A percentile compares a stretch with the other conserved stretches of the same genome.
These are phyloP conservation scores for Chymomyza procnemis DNA, from an alignment of 2,888 invertebrate genomes.

Conservation along the genomic window DNA sequence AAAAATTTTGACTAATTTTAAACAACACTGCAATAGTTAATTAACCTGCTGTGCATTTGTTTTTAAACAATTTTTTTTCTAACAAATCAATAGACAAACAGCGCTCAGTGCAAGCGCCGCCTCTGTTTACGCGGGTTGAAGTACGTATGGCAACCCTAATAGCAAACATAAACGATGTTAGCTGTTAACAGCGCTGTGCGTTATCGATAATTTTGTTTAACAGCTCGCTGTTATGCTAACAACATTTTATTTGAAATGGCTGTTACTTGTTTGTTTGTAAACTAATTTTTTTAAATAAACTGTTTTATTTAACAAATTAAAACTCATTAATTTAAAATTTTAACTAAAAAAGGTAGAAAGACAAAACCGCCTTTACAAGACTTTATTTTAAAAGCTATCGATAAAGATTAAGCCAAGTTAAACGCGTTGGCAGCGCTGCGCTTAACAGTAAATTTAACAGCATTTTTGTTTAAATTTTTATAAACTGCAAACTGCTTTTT, in stretches of 20 bases:
- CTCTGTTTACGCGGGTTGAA: not conserved
- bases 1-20: not conserved
- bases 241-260: too few species aligned
- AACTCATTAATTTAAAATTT: too few species aligned
- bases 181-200: not conserved
- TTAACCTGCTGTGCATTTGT: not conserved
- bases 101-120: not conserved
- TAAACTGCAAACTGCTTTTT: not conserved
- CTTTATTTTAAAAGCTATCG: too few species aligned
- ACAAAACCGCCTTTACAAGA: too few species aligned
- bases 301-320: too few species aligned
- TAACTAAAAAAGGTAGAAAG: too few species aligned
- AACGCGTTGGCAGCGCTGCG: not conserved
- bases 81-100: slow-evolving; percentile 33
- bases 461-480: not conserved
- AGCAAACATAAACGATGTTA: not conserved
- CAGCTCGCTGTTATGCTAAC: not conserved
- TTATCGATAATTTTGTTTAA: not conserved
- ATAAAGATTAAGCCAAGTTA: too few species aligned
- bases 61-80: slow-evolving; percentile 34
- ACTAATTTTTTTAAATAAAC: too few species aligned
- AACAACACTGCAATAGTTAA: not conserved
- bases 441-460: not conserved
- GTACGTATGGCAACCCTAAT: not conserved
- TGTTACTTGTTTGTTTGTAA: too few species aligned